Conservation (phyloP, 2,113 vertebrate species). For the Spea multiplicata region DNA sequence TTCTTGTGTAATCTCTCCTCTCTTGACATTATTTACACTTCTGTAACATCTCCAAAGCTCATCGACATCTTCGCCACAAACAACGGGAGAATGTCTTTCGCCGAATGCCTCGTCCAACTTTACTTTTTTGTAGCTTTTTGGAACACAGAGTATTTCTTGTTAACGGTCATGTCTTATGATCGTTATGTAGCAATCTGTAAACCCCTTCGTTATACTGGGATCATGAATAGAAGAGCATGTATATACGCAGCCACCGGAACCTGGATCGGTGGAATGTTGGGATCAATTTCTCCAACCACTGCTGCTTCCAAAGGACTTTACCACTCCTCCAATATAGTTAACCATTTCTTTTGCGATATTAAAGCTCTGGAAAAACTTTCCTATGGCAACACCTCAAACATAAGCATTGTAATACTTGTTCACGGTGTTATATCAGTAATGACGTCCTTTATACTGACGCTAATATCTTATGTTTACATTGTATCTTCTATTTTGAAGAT, state of each 20-base stretch:
- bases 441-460: neutral
- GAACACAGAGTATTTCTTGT: neutral
- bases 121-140: neutral
- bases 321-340: neutral
- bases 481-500: conserved; percentile 18
- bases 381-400: neutral
- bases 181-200: conserved; percentile 19
- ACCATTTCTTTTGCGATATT: conserved; percentile 19
- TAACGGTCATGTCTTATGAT: conserved; percentile 24
- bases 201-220: neutral
- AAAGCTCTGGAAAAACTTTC: neutral
- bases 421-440: neutral
- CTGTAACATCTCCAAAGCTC: conserved; percentile 6
- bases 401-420: neutral
- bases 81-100: neutral
- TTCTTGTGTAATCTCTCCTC: conserved; percentile 22
- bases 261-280: neutral
- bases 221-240: conserved; percentile 8
- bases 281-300: neutral
- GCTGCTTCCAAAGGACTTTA: neutral
- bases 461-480: conserved; percentile 19
- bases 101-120: neutral
- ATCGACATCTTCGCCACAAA: neutral
- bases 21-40: conserved; percentile 6
- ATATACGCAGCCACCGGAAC: neutral